Conservation (phyloP, 2,888 invertebrate genomes). For the Drosophila meridionalis region DNA sequence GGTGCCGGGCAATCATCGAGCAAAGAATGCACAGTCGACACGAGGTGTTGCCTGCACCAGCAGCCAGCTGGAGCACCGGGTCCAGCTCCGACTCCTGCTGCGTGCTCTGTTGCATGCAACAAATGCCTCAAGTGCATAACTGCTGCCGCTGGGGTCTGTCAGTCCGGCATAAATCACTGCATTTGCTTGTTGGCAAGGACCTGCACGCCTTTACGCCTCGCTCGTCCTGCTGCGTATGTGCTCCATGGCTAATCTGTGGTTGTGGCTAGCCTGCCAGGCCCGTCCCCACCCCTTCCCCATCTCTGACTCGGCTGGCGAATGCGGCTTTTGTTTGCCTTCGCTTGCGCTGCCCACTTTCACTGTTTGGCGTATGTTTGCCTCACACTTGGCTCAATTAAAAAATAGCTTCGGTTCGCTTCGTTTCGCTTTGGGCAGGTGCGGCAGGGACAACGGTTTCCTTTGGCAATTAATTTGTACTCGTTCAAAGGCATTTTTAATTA, state of each 20-base stretch:
- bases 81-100: slow-evolving; percentile 10
- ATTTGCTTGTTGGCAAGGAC: slow-evolving; percentile 59
- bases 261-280: slow-evolving; percentile 8
- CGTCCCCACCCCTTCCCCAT: background rate
- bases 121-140: slow-evolving; percentile 77
- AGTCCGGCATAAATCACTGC: slow-evolving; percentile 71
- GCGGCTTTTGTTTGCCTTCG: slow-evolving; percentile 59
- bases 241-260: slow-evolving; percentile 56
- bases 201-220: background rate
- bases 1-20: slow-evolving; percentile 51
- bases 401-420: slow-evolving; percentile 52
- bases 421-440: background rate
- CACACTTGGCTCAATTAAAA: slow-evolving; percentile 68
- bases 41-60: slow-evolving; percentile 58
- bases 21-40: slow-evolving; percentile 68
- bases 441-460: slow-evolving; percentile 49
- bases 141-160: slow-evolving; percentile 47
- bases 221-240: slow-evolving; percentile 5
- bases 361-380: slow-evolving; percentile 16
- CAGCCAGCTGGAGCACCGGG: slow-evolving; percentile 4
- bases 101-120: slow-evolving; percentile 64
- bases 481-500: slow-evolving; percentile 73
- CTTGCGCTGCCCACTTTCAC: slow-evolving; percentile 22
- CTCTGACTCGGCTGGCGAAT: slow-evolving; percentile 39
- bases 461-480: slow-evolving; percentile 74